Evolutionary conservation across 2,888 invertebrate genomes (phyloP), one percentile per base, ranked within the genome.

Genomic region (Heliothis peltigera): DNA sequence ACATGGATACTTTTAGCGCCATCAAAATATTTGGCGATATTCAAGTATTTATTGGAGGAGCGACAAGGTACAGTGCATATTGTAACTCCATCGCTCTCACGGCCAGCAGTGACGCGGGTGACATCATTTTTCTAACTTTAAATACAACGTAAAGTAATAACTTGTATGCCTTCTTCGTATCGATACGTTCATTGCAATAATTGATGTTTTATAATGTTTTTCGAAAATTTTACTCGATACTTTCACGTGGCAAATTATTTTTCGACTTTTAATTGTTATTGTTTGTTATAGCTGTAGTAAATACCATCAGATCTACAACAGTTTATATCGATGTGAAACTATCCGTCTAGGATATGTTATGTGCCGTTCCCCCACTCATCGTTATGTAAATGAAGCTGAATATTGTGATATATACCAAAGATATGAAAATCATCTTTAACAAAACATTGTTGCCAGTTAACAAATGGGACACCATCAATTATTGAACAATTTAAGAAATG

Each of bases 81-180:
- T 52, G 52, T 59, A 35, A 42, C 32, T 43, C 42, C 53, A 52
- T 19, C 21, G 61, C 48, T 62, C 43, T 32, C 32, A 62, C 49
- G 43, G 42, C 25, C 61, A 55, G 15, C 54, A 48, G 59, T 65
- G 53, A 65, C 53, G 59, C 59, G 46, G 44, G 59, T 66, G 22
- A 65, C 35, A 70, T 77, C 57, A 39, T 15, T 66, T 70, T 67
- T 74, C 53, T 78, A 75, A 68, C 22, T 70, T 60, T 63, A 61
- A 72, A 70, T 58, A 68, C 75, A 81, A 81, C 81, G 63, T 67
- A 82, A 75, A 81, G 81, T 81, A 81, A 81, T 81, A 81, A 81
- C 56, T 70, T 71, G 70, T 64, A 79, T 81, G 81, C 81, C 81
- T 81, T 81, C 66, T 75, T 77, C 64, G 68, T 80, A 80, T 69